Conservation (phyloP, 2,797 vertebrate genomes). For the Danionella dracula region DNA sequence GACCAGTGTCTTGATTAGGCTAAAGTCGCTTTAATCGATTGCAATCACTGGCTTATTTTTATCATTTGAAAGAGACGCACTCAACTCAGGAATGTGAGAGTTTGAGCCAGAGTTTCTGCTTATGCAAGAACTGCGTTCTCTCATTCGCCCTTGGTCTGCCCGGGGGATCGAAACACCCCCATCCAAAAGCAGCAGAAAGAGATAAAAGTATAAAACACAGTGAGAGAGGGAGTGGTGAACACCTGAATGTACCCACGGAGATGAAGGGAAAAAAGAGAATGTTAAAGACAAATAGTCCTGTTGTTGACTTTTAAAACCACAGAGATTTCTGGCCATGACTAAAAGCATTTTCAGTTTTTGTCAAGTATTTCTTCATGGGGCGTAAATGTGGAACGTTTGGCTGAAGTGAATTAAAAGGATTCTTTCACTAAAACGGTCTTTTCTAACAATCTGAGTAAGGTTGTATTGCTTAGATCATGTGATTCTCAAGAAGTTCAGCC, state of each 20-base stretch:
- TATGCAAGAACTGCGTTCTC: conserved; percentile 23
- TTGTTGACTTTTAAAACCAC: neutral
- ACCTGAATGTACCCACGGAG: conserved; percentile 16
- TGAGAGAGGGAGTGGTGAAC: conserved; percentile 20
- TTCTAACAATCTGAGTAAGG: neutral
- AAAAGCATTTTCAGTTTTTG: neutral
- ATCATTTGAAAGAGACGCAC: neutral
- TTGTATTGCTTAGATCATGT: neutral
- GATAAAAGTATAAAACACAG: conserved; percentile 22
- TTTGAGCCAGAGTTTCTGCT: conserved; percentile 25
- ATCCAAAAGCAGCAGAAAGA: neutral
- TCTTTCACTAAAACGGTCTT: neutral
- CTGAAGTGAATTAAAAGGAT: neutral
- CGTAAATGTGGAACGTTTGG: neutral
- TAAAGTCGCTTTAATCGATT: conserved; percentile 3
- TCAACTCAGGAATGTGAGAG: conserved; percentile 8
- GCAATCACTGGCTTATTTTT: conserved; percentile 16
- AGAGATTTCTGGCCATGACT: neutral
- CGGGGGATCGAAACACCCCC: neutral
- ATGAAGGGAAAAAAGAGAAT: neutral
- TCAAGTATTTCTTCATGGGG: neutral
- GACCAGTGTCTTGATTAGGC: neutral
- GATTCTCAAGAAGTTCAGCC: neutral
- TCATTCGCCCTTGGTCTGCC: neutral
- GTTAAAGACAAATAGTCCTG: neutral